phyloP scores from a whole-genome alignment of 2,113 vertebrate genomes.

The Hyperoodon ampullatus region DNA sequence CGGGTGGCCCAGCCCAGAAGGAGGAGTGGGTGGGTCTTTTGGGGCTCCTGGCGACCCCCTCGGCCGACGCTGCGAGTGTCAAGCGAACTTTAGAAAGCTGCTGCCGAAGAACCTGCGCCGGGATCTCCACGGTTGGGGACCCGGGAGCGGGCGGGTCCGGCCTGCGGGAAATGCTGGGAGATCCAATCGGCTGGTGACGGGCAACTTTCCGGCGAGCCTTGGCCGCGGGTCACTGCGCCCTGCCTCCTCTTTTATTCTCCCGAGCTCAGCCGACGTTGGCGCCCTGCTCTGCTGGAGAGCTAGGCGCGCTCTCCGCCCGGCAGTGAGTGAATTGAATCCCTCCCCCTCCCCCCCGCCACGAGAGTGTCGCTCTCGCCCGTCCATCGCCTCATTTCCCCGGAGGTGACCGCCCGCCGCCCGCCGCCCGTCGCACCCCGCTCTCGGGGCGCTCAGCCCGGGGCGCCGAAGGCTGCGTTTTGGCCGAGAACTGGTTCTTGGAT shows the following conservation, averaged over 20 bases:
- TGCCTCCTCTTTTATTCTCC: neutral
- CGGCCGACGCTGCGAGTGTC: neutral
- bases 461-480: neutral
- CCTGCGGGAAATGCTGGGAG: neutral
- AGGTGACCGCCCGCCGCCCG: neutral
- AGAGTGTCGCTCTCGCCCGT: neutral
- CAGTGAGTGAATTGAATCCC: neutral
- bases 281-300: neutral
- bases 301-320: neutral
- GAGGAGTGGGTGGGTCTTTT: neutral
- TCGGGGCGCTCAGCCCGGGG: neutral
- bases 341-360: neutral
- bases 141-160: neutral
- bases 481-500: slow-evolving; percentile 10
- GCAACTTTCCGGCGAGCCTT: slow-evolving; percentile 57
- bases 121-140: neutral
- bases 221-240: neutral
- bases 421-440: neutral
- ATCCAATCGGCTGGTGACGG: neutral
- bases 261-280: neutral
- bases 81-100: slow-evolving; percentile 72
- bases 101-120: neutral
- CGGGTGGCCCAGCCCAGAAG: neutral
- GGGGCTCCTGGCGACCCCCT: neutral
- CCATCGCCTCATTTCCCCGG: neutral